Percentiles rank a stretch among this genome's conserved stretches.
Conservation (phyloP, 2,888 invertebrate species). For the Conus canariensis region DNA sequence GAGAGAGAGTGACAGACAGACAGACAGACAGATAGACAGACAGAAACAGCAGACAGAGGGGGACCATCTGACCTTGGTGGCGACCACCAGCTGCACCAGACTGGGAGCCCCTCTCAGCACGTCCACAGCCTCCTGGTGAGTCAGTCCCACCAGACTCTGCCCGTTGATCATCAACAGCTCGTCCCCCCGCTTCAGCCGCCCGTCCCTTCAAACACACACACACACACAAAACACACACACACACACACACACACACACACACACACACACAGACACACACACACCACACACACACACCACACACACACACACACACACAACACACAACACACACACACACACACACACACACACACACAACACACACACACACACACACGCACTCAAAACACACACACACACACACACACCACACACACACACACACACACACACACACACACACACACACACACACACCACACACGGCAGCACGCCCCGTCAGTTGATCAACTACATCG, state of each 20-base stretch:
- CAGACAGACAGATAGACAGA: too few relatives aligned
- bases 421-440: not conserved
- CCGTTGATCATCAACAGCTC: slow-evolving; percentile 94
- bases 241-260: slow-evolving; percentile 12
- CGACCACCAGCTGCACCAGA: slow-evolving; percentile 71
- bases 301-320: slow-evolving; percentile 17
- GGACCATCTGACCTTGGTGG: slow-evolving; percentile 63
- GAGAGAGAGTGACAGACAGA: not conserved
- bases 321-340: slow-evolving; percentile 16
- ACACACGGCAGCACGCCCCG: too few relatives aligned
- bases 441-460: not conserved
- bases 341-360: not conserved
- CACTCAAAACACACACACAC: slow-evolving; percentile 5
- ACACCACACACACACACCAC: slow-evolving; percentile 20
- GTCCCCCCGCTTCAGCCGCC: slow-evolving; percentile 91
- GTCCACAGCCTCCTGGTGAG: slow-evolving; percentile 72
- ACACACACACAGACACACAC: slow-evolving; percentile 21
- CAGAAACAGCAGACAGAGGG: too few relatives aligned
- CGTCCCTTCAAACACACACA: slow-evolving; percentile 77
- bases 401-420: not conserved
- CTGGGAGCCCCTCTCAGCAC: slow-evolving; percentile 65
- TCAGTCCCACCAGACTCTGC: slow-evolving; percentile 78
- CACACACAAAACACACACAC: not conserved
- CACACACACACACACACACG: not conserved
- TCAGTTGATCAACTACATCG: too few relatives aligned